Percentiles rank a stretch among this genome's conserved stretches.
Conservation (phyloP, 2,888 invertebrate species). For the Steinernema hermaphroditum region DNA sequence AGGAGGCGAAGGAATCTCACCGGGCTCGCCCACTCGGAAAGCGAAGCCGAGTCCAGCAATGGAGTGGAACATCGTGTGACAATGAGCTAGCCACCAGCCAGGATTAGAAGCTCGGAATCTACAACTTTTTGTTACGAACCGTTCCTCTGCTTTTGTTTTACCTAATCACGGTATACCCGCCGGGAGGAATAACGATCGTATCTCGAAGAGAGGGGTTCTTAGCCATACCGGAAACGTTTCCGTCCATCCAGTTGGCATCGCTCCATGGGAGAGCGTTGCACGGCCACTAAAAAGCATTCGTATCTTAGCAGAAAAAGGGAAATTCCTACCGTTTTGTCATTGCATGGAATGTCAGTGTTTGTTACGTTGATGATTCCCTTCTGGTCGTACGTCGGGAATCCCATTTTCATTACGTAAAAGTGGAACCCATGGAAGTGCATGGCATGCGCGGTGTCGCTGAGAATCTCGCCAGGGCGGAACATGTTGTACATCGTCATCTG, state of each 20-base stretch:
- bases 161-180: conserved; percentile 66
- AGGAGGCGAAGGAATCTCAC: conserved; percentile 58
- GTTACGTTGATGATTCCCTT: conserved; percentile 48
- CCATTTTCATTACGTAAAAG: conserved; percentile 56
- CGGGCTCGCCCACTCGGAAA: conserved; percentile 56
- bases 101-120: conserved; percentile 66
- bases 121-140: too few species aligned
- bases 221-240: conserved; percentile 50
- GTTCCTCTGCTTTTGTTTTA: too few species aligned
- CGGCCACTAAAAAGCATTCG: conserved; percentile 27
- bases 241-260: conserved; percentile 44
- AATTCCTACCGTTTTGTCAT: conserved; percentile 42
- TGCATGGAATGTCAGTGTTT: conserved; percentile 53
- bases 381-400: conserved; percentile 50
- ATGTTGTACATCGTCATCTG: conserved; percentile 54
- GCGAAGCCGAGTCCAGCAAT: conserved; percentile 65
- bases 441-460: conserved; percentile 49
- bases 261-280: conserved; percentile 47
- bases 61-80: conserved; percentile 59
- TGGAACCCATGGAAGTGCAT: conserved; percentile 57
- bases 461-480: conserved; percentile 44
- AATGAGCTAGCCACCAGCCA: conserved; percentile 65
- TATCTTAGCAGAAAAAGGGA: neutral
- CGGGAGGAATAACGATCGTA: conserved; percentile 65
- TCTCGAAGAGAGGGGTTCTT: conserved; percentile 63